A percentile compares a stretch with the other conserved stretches of the same genome.
Conservation (phyloP, 2,113 vertebrate genomes). For the Pterocles burchelli region DNA sequence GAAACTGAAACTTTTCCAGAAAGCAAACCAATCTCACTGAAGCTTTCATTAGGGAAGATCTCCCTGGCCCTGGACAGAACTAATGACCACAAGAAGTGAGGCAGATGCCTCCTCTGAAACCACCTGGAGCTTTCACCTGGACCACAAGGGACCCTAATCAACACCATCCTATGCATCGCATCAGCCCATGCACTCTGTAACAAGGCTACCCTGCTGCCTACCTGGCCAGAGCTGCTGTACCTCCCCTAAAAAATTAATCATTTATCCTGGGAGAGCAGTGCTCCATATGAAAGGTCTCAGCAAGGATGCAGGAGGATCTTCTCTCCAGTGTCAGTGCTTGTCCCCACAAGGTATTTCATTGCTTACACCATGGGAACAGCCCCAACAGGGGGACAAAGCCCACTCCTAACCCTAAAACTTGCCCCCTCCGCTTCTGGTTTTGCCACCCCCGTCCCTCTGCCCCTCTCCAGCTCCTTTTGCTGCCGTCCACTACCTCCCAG, state of each 20-base stretch:
- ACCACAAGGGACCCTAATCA: neutral
- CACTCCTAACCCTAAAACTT: neutral
- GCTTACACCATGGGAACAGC: neutral
- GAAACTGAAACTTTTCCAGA: conserved; percentile 7
- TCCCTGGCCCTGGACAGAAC: conserved; percentile 11
- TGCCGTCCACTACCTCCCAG: neutral
- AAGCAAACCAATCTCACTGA: conserved; percentile 17
- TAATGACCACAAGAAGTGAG: conserved; percentile 7
- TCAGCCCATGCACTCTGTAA: accelerated
- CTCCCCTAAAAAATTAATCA: neutral
- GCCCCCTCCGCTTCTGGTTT: neutral
- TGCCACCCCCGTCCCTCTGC: neutral
- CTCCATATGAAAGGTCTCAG: accelerated
- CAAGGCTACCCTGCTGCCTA: neutral
- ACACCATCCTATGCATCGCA: neutral
- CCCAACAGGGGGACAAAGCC: neutral
- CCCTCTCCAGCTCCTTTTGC: neutral
- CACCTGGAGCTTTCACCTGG: neutral
- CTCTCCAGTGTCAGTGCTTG: neutral
- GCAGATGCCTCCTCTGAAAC: neutral
- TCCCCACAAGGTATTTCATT: neutral
- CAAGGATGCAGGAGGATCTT: accelerated
- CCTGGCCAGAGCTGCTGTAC: neutral
- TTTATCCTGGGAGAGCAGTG: neutral
- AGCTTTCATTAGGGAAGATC: conserved; percentile 31